Base-by-base conservation (phyloP, 2,797 vertebrate species). In the Typhlichthys eigenmanni region DNA sequence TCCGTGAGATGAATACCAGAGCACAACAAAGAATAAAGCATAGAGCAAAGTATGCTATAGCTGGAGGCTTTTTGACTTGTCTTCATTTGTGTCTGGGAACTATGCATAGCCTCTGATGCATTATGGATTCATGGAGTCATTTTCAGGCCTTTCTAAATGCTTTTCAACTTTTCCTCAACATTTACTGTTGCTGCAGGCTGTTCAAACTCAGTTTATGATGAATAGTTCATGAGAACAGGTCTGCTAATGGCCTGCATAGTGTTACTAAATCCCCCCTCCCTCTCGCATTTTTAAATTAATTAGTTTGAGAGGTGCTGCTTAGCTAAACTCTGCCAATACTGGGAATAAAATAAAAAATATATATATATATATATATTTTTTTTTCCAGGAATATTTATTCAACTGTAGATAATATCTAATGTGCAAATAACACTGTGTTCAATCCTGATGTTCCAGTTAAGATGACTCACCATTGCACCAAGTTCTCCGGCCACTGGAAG, bases 401-500 rank as follows among this genome's bases (percentile, higher is more conserved):
- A 10, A 13, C 4, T 48, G 47, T 48, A 14, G 12, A 13, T 14
- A n/a, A 13, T 14, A 48, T 48, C 47, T 43, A 43, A 43, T 43
- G 38, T 43, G 38, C 9, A 10, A 8, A 2, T 9, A 43, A 43
- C 38, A 43, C 38, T 8, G 9, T 43, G 38, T 43, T 7, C 54
- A 29, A 52, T 58, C 66, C 60, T 63, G 56, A 75, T 72, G 66
- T 73, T 71, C 56, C 76, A 90, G 85, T 81, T 86, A 88, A 75
- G 70, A 96, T 98, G 96, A 92, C 90, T 86, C 93, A 95, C 66
- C 94, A 92, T 24, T 94, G 95, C 86, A 94, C 95, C 89, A 96
- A 94, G 86, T 92, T 94, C 72, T 95, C 95, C 0, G 95, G 95
- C 68, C 96, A 95, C 87, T 96, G 96, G 95, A 98, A 96, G 96